Evolutionary conservation across 2,888 invertebrate genomes (phyloP), one percentile per base, ranked within the genome.

Genomic region (Psylliodes chrysocephalus): DNA sequence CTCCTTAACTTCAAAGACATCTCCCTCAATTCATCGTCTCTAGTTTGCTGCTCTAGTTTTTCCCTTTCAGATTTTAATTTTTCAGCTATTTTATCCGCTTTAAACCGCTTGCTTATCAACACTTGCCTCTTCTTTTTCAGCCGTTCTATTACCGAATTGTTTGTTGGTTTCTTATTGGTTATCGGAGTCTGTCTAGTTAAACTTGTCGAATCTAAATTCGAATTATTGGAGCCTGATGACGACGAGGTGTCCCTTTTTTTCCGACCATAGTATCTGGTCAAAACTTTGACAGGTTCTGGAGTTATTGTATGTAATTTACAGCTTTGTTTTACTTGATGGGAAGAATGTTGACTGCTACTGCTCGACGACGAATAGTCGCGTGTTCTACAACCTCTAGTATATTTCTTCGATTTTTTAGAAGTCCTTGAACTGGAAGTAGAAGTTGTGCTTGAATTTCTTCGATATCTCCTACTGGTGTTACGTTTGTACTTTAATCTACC

Each of bases 61-160:
- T 93, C 92, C 67, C 96, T 91, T 78, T 93, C 93, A 49, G 89
- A 86, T 72, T 94, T 91, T 78, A 92, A 89, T 68, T 93, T 91
- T 82, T 95, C 95, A 18, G 94, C 95, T 75, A 92, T 91, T 84
- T 96, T 96, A 84, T 97, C 97, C 47, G 95, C 95, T 82, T 95
- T 95, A 84, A 93, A 92, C 85, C 93, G 92, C 80, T 89, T 90
- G 79, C 91, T 93, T 38, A 94, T 83, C 64, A 92, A 86, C 64
- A 92, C 91, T 81, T 97, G 96, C 91, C 96, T 94, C 85, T 94
- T 96, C 76, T 91, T 88, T 83, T 93, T 95, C 80, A 98, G 89
- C 77, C 92, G 91, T 83, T 97, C 97, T 81, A 95, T 93, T 70
- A 95, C 89, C 2, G 14, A 12, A 35, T n/a, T 35, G 12, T 12